Evolutionary conservation across 2,797 vertebrate genomes (phyloP), one percentile per base, ranked within the genome.

Genomic region (Garrulus glandarius): DNA sequence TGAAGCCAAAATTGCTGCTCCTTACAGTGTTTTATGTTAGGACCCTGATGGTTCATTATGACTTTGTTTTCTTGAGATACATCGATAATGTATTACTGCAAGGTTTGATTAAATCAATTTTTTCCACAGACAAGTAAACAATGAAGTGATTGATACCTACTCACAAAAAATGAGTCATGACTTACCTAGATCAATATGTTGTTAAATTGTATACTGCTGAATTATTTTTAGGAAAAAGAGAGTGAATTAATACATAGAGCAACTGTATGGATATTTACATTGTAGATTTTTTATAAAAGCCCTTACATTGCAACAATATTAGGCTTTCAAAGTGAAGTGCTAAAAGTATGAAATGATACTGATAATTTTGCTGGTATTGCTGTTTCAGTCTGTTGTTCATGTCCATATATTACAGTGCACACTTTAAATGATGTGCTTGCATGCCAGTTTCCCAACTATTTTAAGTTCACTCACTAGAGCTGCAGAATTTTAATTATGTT

Each of bases 121-220:
- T 92, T 97, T 96, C 79, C 69, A 95, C 83, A 68, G 93, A 95
- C 92, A 97, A 97, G 89, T 93, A 97, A 98, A 97, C 96, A 97
- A 96, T 95, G 96, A 96, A 96, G 93, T 97, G 95, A 98, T 96
- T 97, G 96, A 97, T 98, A 98, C 56, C 68, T 94, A 93, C 96
- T 97, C 94, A 68, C 84, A 94, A 91, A 93, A 96, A 97, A 39
- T 0, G 50, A 92, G 84, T 97, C 79, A 53, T 86, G 95, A 91
- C 89, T 95, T 97, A 96, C 87, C 70, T 89, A 55, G 95, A 94
- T 97, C 96, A 53, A 94, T 98, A 80, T 83, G 89, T 94, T 97
- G 90, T 95, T 88, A 95, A 96, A 95, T 87, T 89, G 50, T 63
- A 21, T 76, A 49, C 68, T 91, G 86, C 47, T 90, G 93, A 91